Base-by-base conservation (phyloP, 2,888 invertebrate species). In the Athetis lepigone region DNA sequence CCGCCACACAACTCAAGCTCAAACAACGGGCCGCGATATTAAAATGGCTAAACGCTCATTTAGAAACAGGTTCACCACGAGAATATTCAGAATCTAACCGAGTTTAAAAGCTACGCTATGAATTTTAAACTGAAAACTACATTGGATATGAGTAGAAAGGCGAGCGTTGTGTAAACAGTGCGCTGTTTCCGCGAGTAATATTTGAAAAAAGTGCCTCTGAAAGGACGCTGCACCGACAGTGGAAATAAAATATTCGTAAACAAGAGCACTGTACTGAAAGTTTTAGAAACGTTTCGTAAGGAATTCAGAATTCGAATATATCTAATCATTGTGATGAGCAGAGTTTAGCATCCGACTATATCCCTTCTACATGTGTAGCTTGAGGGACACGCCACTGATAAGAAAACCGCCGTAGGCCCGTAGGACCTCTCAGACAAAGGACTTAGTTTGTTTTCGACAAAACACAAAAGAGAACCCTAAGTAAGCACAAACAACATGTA, bases 51-150 rank as follows among this genome's bases (percentile, higher is more conserved):
- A 87, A 86, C 81, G 81, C 83, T 88, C 85, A 90, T 91, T 91
- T 88, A 88, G 82, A 82, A 86, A 88, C 82, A 85, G 80, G 83
- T 85, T 82, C 79, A 72, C 69, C 70, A 54, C 60, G 81, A 77
- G 77, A 85, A 85, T 87, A 88, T 89, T 88, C 88, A 82, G 84
- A 89, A 88, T 89, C 87, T 88, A 90, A 90, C 87, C 79, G 85
- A 90, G 88, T 90, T 90, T 89, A 85, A 91, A 91, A 91, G 88
- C 89, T 86, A 78, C 87, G 85, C 86, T 91, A 90, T 92, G 91
- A 92, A 92, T 91, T 92, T 92, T 86, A 89, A 90, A 91, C 88
- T 89, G 83, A 84, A 92, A 92, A 90, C 88, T 92, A 90, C 90
- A 90, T 88, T 88, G 87, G 88, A 90, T 90, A 90, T 88, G 88